Evolutionary conservation across 2,113 vertebrate species (phyloP), one percentile per base, ranked within the genome.

Genomic region (Laticauda laticaudata): DNA sequence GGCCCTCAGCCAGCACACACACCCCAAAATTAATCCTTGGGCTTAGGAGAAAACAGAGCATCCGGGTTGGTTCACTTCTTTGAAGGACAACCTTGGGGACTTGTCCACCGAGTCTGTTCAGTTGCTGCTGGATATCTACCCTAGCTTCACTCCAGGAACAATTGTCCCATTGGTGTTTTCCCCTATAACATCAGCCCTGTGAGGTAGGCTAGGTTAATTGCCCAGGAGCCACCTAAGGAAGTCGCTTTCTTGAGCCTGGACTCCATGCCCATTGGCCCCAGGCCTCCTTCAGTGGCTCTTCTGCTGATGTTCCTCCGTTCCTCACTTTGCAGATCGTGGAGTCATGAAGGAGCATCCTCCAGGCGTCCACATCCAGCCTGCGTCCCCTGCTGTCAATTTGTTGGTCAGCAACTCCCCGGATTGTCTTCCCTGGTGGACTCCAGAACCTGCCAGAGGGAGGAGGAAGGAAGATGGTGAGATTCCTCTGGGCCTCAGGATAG

Each of bases 351-450:
- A 61, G 3, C 21, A 4, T 2, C 45, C 75, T 26, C 29, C 21
- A 0, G 53, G 5, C 4, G 21, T 43, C 1, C 4, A 1, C 12
- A 39, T 56, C 43, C 88, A 86, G 3, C 69, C 75, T 2, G 4
- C 1, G 1, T 90, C 92, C 0, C 92, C 92, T 0, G 75, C 45
- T 21, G 0, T 54, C 75, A 51, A 43, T 9, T 92, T 88, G 0
- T 90, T 39, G 20, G 12, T 89, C n/a, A n/a, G 92, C 26, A 48
- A 75, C 75, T 93, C 92, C 45, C 92, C 92, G 0, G 88, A 93
- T 29, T 8, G 75, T 10, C 21, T 51, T 48, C 75, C 23, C 55
- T 39, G 75, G 23, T 26, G 88, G 92, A 90, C 75, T 0, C 88
- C 92, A 1, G 92, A 93, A 56, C 20, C 45, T 0, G 45, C 55